Base-by-base conservation (phyloP, 2,797 vertebrate genomes). In the Danio tinwini region DNA sequence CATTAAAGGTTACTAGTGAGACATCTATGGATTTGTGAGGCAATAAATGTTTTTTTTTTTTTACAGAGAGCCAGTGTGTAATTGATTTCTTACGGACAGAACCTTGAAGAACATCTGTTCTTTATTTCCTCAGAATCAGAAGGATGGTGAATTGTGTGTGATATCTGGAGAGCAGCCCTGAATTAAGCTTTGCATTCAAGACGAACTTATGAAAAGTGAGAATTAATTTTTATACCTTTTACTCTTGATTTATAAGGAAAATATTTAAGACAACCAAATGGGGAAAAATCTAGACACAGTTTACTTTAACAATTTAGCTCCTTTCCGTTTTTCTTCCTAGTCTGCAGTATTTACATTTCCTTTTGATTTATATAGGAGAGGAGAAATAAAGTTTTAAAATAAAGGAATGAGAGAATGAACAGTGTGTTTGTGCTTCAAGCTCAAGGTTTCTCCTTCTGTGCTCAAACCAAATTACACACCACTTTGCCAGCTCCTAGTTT, bases 401-500 rank as follows among this genome's bases (percentile, higher is more conserved):
- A 37, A 53, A 44, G 1, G 14, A n/a, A 17, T 56, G 0, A 56
- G 19, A 8, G n/a, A 70, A 42, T 65, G 40, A 73, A 59, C 9
- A 62, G 45, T 12, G 19, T 74, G 67, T 39, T 16, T 10, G 2
- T 47, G 53, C 29, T 17, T 74, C 44, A 53, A 64, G 5, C 47
- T 45, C 6, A 45, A 50, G 12, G 16, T 52, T 65, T 17, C 39
- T 65, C 59, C 49, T 19, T 16, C 71, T 65, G 40, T 4, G 14
- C 75, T 79, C 44, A 68, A 73, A 78, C 75, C 40, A 68, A 39
- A 76, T 82, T 55, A 78, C 55, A 80, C 40, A 49, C 40, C 44
- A 42, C 47, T 37, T 7, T 76, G 75, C 81, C 81, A 85, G 61
- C 12, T 49, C 42, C 50, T 69, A 73, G 64, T 80, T 67, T 74